Conservation (phyloP, 2,888 invertebrate genomes). For the Sepioteuthis lessoniana region DNA sequence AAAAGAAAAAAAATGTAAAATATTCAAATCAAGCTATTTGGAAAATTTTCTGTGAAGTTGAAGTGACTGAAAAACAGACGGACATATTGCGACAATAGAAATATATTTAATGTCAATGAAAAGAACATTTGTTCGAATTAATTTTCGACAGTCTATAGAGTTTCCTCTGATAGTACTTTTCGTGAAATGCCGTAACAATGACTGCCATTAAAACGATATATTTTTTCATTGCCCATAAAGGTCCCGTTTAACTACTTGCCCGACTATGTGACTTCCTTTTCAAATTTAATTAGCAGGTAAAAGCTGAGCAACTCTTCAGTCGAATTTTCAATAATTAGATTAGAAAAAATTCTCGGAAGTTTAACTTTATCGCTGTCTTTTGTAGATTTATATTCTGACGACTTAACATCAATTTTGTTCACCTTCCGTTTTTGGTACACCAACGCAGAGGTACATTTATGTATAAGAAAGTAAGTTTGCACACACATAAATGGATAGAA, state of each 20-base stretch:
- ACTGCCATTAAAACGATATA: background rate
- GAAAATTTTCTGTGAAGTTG: background rate
- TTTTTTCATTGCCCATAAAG: conserved; percentile 11
- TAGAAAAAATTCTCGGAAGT: background rate
- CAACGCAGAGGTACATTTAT: background rate
- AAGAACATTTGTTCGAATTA: background rate
- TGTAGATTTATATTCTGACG: background rate
- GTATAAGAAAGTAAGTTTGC: rapidly evolving
- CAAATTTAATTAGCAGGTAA: background rate
- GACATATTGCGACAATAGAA: conserved; percentile 18
- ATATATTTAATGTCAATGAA: background rate
- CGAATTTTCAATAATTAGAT: background rate
- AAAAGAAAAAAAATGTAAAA: background rate
- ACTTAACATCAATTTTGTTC: background rate
- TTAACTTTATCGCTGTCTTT: background rate
- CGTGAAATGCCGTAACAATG: background rate
- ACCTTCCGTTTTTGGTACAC: background rate
- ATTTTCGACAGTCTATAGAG: background rate
- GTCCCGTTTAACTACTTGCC: background rate
- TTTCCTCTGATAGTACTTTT: background rate
- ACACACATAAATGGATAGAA: background rate
- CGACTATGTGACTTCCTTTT: background rate
- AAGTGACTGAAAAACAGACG: background rate
- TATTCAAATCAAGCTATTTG: background rate
- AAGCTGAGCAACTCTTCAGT: background rate